Base-by-base conservation (phyloP, 2,797 vertebrate genomes). In the Alauda arvensis region DNA sequence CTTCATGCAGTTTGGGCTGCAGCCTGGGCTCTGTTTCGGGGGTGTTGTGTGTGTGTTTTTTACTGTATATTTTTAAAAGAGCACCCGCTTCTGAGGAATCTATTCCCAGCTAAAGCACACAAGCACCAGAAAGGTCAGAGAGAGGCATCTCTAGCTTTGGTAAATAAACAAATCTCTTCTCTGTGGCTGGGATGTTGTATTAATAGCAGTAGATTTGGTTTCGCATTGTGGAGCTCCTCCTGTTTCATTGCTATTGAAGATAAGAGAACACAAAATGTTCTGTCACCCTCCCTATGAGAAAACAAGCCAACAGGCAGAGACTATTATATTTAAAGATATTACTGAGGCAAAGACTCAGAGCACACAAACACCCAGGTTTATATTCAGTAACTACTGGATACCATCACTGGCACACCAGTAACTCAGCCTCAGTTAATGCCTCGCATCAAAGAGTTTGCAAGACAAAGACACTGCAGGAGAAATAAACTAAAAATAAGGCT, bases 161-260 rank as follows among this genome's bases (percentile, higher is more conserved):
- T 96, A 96, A 97, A 96, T 95, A 97, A 96, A 96, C 96, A 96
- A 89, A 93, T 90, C 92, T 94, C 91, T 87, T 87, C 94, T 95
- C 78, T 92, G 95, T 82, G 95, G 90, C 92, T 83, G 90, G 95
- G 94, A 87, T 96, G 92, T 93, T 95, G 90, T 97, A 97, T 97
- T 97, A 97, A 97, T 97, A 97, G 97, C 95, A 94, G 92, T 96
- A 96, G 93, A 96, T 96, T 96, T 97, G 95, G 96, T 97, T 97
- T 97, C 95, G 89, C 95, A 93, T 95, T 93, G 96, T 96, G 95
- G 94, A 86, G 95, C 94, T 96, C 95, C 94, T 96, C 96, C 95
- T 94, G 85, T 93, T 96, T 95, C 91, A 93, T 76, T 76, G 82
- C 94, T 71, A 71, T 42, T 93, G 90, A 93, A 95, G 97, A 96